Percentiles rank a stretch among this genome's conserved stretches.
These are phyloP conservation scores for Pseudococcus jackbeardsleyi DNA, from an alignment of 2,888 invertebrate species.

Conservation along the genomic window DNA sequence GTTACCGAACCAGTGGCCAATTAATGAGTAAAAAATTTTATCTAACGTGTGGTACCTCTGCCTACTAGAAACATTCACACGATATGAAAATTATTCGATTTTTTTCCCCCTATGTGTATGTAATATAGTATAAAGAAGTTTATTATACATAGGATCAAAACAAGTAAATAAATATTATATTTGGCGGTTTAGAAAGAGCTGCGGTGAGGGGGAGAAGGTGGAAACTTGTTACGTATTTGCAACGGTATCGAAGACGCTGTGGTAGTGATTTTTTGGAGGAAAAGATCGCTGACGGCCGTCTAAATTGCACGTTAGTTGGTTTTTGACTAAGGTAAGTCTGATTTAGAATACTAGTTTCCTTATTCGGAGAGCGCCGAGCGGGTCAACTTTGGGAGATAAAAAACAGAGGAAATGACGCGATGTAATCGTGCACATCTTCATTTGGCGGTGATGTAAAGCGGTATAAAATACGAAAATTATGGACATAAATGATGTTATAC, in stretches of 20 bases:
- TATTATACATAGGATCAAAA: not conserved
- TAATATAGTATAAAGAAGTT: not conserved
- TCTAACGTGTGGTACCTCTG: not conserved
- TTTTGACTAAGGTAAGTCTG: constrained; percentile 15
- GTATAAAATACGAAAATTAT: not conserved
- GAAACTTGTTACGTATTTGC: not conserved
- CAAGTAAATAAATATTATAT: not conserved
- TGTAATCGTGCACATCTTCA: not conserved
- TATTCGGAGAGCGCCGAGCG: not conserved
- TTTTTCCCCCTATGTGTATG: not conserved
- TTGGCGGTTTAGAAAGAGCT: not conserved
- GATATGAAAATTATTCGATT: not conserved
- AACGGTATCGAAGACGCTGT: not conserved
- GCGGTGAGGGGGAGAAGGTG: not conserved
- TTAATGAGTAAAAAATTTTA: not conserved
- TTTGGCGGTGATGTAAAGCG: not conserved
- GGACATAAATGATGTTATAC: not conserved
- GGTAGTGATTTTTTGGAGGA: not conserved
- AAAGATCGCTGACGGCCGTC: not conserved
- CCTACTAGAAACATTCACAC: not conserved
- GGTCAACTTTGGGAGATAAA: not conserved
- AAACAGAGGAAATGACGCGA: constrained; percentile 13
- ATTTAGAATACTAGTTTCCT: not conserved
- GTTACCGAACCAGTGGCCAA: not conserved
- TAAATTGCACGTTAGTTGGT: not conserved